Percentiles rank a stretch among this genome's conserved stretches.
phyloP scores from a whole-genome alignment of 1,140 invertebrate species.

The Xylocopa sonorina region DNA sequence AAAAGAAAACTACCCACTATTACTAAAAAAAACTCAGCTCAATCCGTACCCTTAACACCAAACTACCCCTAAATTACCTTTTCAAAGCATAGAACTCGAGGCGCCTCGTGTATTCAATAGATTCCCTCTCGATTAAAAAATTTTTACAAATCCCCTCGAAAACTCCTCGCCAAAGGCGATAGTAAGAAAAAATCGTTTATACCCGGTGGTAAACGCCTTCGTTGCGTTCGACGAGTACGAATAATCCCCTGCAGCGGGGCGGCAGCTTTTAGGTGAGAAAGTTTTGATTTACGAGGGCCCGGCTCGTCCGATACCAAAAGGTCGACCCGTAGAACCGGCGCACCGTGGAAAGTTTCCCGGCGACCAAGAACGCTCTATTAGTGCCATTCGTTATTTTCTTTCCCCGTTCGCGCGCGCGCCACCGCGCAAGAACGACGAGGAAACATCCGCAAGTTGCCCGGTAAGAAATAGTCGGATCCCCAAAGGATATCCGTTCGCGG shows the following conservation, averaged over 20 bases:
- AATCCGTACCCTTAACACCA: too few species aligned
- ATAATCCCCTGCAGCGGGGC: constrained; percentile 34
- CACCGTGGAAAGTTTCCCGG: constrained; percentile 59
- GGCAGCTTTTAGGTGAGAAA: constrained; percentile 63
- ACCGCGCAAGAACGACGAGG: constrained; percentile 53
- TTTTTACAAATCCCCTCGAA: too few species aligned
- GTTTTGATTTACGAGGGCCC: constrained; percentile 68
- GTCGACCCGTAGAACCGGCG: background rate
- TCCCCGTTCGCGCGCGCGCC: constrained; percentile 30
- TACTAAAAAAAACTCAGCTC: too few species aligned
- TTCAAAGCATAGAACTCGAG: too few species aligned
- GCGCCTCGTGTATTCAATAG: too few species aligned
- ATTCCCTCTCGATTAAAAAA: too few species aligned
- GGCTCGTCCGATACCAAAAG: constrained; percentile 49
- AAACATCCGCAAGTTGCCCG: constrained; percentile 54
- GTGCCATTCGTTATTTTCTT: constrained; percentile 71
- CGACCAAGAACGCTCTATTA: constrained; percentile 70
- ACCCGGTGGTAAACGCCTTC: constrained; percentile 3
- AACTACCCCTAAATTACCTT: too few species aligned
- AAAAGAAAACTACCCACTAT: background rate
- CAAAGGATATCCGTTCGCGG: constrained; percentile 62
- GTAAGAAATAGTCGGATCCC: constrained; percentile 37
- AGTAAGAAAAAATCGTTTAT: background rate
- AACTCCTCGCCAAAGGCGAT: too few species aligned
- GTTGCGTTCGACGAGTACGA: constrained; percentile 25